Base-by-base conservation (phyloP, 2,113 vertebrate species). In the Corythoichthys haematopterus region DNA sequence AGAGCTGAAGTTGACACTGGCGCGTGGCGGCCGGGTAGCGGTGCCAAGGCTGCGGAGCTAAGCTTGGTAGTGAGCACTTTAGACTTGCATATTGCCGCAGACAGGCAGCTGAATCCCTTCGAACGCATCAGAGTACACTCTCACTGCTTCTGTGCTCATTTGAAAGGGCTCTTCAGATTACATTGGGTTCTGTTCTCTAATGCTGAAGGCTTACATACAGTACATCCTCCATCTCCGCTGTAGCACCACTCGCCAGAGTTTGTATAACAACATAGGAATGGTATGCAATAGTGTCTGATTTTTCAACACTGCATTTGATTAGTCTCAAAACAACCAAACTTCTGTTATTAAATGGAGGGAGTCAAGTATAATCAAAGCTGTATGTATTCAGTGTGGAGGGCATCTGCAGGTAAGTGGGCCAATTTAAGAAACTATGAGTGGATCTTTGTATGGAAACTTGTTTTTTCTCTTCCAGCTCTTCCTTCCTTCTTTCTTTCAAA, bases 1-100 rank as follows among this genome's bases (percentile, higher is more conserved):
- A 12, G 76, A 81, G 87, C 88, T 78, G 82, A 89, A 88, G 85
- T 74, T 75, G 81, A 86, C 77, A 67, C 70, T 87, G 87, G 84
- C 80, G 70, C 47, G 0, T 45, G 66, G 66, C 65, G 40, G 38
- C 10, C 61, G 61, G 61, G 51, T 68, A 65, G 64, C 16, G 7
- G 72, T 78, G 85, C 82, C 88, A 86, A 70, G 63, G 73, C 80
- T 5, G 11, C 63, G 70, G 55, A 82, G 87, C 79, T 81, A 71
- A 84, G 82, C 85, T 80, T 50, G 76, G 78, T 74, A 76, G 78
- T 74, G 78, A 86, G 80, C 65, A 84, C 81, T 85, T 83, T 72
- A 64, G 68, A 65, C 70, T 6, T 73, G 58, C 79, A 73, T 76
- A 80, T 81, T 87, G 78, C 72, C 33, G 77, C 71, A 78, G 70